Evolutionary conservation across 2,888 invertebrate species (phyloP), one percentile per base, ranked within the genome.

Genomic region (Ophion obscuratus): DNA sequence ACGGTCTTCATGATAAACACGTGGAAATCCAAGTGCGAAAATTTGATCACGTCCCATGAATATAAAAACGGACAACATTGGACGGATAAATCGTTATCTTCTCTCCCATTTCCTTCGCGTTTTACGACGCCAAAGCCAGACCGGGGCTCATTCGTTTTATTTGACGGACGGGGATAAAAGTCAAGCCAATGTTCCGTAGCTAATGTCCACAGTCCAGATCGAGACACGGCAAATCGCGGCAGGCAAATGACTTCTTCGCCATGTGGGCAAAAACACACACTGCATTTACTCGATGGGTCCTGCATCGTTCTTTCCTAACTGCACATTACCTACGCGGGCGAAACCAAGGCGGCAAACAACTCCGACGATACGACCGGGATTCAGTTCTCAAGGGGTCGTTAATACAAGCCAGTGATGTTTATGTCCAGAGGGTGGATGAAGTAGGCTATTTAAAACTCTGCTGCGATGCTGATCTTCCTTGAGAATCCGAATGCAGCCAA

Each of bases 301-400:
- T 57, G 24, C n/a, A 36, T 73, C 66, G 64, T 44, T 31, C 31
- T 70, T 90, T 88, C 82, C 87, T 90, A 90, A 90, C 88, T 88
- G 88, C 87, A 86, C 87, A 87, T 84, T 91, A 91, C 89, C 90
- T 91, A 89, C 57, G 75, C 61, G 62, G 44, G 61, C 44, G 40
- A 70, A 61, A 27, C 44, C 31, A 74, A 85, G 88, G 87, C 88
- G 89, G 89, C 91, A n/a, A 88, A 88, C 36, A 87, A 90, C 91
- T 87, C 88, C 87, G 47, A 62, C 79, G 70, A 79, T 70, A 76
- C 66, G 87, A 91, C 89, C 90, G 80, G 81, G 80, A 73, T 70
- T 79, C 88, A 88, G 91, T 91, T 92, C 92, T 92, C 92, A 91
- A 31, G 91, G 91, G 90, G 86, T 89, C 89, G 90, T 90, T 90